phyloP scores from a whole-genome alignment of 2,888 invertebrate genomes.

The Proisotoma minuta region DNA sequence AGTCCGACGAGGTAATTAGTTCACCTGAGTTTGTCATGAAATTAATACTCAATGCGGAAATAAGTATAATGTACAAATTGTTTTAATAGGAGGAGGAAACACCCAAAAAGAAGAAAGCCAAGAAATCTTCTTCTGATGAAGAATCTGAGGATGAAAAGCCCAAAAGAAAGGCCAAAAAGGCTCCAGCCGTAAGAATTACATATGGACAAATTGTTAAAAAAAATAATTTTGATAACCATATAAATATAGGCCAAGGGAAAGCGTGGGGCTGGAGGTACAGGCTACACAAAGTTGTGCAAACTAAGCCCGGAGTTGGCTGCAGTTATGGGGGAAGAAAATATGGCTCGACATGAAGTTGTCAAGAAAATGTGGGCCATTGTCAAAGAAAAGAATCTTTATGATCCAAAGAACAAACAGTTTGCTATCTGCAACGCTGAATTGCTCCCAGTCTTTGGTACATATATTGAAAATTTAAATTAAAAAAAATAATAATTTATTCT shows the following conservation, averaged over 20 bases:
- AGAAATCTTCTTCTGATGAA: conserved; percentile 61
- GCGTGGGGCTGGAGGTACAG: no score
- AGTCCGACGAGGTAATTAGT: background rate
- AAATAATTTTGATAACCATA: background rate
- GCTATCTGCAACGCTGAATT: conserved; percentile 90
- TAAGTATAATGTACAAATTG: no score
- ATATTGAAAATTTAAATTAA: background rate
- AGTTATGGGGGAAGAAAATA: conserved; percentile 73
- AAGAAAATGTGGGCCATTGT: conserved; percentile 86
- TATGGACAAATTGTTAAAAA: background rate
- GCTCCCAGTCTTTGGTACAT: conserved; percentile 75
- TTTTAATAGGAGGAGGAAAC: conserved; percentile 12
- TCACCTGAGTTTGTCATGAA: background rate
- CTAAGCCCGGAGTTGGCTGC: conserved; percentile 79
- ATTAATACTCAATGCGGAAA: no score
- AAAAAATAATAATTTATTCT: background rate
- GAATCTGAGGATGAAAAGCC: conserved; percentile 64
- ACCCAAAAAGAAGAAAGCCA: conserved; percentile 59
- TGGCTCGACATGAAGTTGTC: conserved; percentile 85
- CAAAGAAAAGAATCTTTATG: conserved; percentile 81
- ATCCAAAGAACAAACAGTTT: conserved; percentile 90
- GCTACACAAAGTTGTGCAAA: conserved; percentile 78
- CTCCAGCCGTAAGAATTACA: conserved; percentile 50
- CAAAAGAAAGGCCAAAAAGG: conserved; percentile 55
- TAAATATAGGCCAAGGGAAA: conserved; percentile 2